Conservation (phyloP, 2,888 invertebrate genomes). For the Listrodromus nycthemerus region DNA sequence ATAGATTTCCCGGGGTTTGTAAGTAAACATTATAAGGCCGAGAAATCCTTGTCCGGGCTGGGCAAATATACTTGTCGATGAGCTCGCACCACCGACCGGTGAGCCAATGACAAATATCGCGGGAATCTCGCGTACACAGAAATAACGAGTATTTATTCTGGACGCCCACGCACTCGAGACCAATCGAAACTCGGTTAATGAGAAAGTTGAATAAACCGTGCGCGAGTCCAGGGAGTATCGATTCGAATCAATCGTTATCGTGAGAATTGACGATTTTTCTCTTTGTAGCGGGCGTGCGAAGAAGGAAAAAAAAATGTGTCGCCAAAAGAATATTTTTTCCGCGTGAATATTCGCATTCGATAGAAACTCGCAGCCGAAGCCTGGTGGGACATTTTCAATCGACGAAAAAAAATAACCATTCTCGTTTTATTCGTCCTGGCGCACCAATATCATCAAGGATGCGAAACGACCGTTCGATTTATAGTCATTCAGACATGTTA, state of each 20-base stretch:
- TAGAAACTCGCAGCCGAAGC: background rate
- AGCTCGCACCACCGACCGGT: background rate
- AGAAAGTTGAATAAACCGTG: background rate
- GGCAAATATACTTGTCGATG: slow-evolving; percentile 54
- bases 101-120: slow-evolving; percentile 47
- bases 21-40: slow-evolving; percentile 47
- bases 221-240: background rate
- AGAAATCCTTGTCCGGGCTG: slow-evolving; percentile 3
- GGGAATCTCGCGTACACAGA: slow-evolving; percentile 24
- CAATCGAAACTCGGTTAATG: background rate
- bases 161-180: slow-evolving; percentile 26
- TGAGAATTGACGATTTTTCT: background rate
- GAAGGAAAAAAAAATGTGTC: background rate
- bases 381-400: background rate
- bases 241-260: background rate
- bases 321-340: background rate
- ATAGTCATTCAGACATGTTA: too few relatives aligned
- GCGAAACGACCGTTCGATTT: too few relatives aligned
- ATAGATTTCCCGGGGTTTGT: slow-evolving; percentile 21
- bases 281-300: background rate
- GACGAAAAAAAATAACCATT: background rate
- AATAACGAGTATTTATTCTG: slow-evolving; percentile 59
- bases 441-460: too few relatives aligned
- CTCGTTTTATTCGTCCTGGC: background rate
- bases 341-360: background rate